Evolutionary conservation across 1,140 invertebrate species (phyloP).

Genomic region (Littorina saxatilis): DNA sequence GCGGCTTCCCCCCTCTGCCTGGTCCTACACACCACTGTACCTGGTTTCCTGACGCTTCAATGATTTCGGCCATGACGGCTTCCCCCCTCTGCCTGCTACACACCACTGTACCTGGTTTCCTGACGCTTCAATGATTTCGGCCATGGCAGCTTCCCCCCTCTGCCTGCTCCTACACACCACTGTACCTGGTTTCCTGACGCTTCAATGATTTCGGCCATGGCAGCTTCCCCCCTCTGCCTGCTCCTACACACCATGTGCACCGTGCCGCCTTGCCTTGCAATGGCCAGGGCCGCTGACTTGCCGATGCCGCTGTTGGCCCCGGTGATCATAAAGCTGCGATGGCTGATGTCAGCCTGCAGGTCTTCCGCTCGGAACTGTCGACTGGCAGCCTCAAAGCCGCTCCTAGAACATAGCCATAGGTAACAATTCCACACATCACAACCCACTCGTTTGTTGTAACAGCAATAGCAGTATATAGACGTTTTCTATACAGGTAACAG

Average conservation of each 20-base stretch:
- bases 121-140: too few species aligned
- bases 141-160: too few species aligned
- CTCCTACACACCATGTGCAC: constrained; percentile 78
- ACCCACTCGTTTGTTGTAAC: neutral
- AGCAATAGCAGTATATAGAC: too few species aligned
- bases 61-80: too few species aligned
- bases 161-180: too few species aligned
- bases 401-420: constrained; percentile 52
- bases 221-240: constrained; percentile 67
- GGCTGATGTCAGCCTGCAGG: constrained; percentile 74
- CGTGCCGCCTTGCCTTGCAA: constrained; percentile 73
- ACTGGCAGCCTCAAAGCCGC: constrained; percentile 74
- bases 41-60: too few species aligned
- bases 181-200: constrained; percentile 72
- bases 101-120: too few species aligned
- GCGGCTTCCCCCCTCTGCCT: too few species aligned
- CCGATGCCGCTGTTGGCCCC: constrained; percentile 78
- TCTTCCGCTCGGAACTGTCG: constrained; percentile 75
- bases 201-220: constrained; percentile 70
- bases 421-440: too few species aligned
- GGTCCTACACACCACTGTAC: too few species aligned
- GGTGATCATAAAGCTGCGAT: constrained; percentile 76
- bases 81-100: too few species aligned
- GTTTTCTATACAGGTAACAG: neutral
- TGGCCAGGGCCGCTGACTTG: constrained; percentile 60